Conservation (phyloP, 2,888 invertebrate species). For the Trachelus iudaicus region DNA sequence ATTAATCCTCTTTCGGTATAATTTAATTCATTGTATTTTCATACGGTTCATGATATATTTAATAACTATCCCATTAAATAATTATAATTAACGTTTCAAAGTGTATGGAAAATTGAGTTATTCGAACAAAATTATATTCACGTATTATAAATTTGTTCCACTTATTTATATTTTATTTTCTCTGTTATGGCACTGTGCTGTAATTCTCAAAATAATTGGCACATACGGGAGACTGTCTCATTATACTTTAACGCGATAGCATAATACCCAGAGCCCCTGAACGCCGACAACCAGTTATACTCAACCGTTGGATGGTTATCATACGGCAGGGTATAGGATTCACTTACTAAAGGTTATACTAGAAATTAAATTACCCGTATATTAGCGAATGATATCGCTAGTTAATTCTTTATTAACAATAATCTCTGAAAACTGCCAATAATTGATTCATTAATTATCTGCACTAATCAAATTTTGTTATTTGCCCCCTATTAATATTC, state of each 20-base stretch:
- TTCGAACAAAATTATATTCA: not conserved
- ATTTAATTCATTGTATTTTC: not conserved
- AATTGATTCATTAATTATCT: not conserved
- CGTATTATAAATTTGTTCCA: not conserved
- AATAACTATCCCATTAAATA: not conserved
- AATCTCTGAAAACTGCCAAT: not conserved
- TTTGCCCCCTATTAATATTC: not conserved
- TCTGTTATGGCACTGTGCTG: not conserved
- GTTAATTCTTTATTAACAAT: not conserved
- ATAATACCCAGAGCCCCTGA: not conserved
- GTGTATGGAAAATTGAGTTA: not conserved
- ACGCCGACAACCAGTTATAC: not conserved
- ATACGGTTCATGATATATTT: not conserved
- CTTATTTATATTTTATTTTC: not conserved
- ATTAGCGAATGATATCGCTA: not conserved
- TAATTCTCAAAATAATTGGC: not conserved
- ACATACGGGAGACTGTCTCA: not conserved
- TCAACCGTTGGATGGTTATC: not conserved
- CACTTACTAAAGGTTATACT: not conserved
- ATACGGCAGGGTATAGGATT: not conserved
- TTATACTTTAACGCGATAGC: not conserved
- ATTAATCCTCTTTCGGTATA: not conserved
- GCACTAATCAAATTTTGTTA: not conserved
- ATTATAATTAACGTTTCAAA: not conserved
- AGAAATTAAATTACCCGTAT: not conserved